phyloP scores from a whole-genome alignment of 2,797 vertebrate species.

The Parauchenoglanis punctatus region DNA sequence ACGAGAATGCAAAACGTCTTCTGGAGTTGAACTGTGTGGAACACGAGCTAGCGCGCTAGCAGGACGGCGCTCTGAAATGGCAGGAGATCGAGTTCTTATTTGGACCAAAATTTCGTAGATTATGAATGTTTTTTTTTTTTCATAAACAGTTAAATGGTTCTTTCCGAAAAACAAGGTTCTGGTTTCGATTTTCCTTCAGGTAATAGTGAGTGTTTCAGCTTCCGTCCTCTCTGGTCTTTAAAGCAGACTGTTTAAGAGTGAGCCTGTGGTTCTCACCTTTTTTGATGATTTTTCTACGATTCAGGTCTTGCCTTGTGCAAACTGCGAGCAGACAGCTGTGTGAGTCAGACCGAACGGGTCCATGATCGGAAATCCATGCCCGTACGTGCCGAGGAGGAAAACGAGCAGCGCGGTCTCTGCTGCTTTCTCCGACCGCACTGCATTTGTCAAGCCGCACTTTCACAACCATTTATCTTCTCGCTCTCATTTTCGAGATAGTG shows the following conservation, averaged over 20 bases:
- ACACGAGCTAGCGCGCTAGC: neutral
- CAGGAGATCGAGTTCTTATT: neutral
- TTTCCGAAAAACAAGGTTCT: neutral
- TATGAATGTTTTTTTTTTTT: too few relatives aligned
- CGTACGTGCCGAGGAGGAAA: constrained; percentile 63
- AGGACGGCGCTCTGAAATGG: too few relatives aligned
- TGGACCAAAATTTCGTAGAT: too few relatives aligned
- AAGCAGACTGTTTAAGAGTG: neutral
- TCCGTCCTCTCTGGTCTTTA: neutral
- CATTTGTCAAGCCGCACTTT: constrained; percentile 56
- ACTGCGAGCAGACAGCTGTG: constrained; percentile 57
- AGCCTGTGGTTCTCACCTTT: constrained; percentile 6
- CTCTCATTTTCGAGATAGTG: constrained; percentile 38
- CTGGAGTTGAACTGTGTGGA: neutral
- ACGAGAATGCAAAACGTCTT: too few relatives aligned
- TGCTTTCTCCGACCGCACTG: constrained; percentile 44
- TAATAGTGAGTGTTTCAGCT: neutral
- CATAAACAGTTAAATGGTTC: neutral
- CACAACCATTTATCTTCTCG: constrained; percentile 53
- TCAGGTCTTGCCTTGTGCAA: constrained; percentile 55
- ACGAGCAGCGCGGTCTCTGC: constrained; percentile 50
- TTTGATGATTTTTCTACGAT: constrained; percentile 24
- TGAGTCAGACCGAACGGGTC: constrained; percentile 64
- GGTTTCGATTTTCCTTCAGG: neutral
- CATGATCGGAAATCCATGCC: constrained; percentile 71